Evolutionary conservation across 1,140 invertebrate species (phyloP), one percentile per base, ranked within the genome.

Genomic region (Ostrea denselamellosa): DNA sequence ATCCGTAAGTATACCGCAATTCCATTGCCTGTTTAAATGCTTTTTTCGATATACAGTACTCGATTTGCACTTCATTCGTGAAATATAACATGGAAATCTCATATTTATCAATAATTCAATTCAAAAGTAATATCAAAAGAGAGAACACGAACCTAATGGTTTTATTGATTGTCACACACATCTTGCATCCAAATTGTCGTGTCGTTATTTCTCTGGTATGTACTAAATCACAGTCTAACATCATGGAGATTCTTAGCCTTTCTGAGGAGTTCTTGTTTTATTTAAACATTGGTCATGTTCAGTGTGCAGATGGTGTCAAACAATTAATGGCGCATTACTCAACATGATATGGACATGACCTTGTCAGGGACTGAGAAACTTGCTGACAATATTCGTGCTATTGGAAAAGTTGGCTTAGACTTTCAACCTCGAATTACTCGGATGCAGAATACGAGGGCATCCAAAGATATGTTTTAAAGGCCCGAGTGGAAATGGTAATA

Each of bases 211-310:
- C 86, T n/a, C 22, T 91, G 3, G 90, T 87, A 52, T 90, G 90
- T 22, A 54, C 90, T 10, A 85, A 87, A 28, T 58, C 82, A 7
- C 28, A 51, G 14, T 52, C 85, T 9, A 89, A 91, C 25, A 90
- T 90, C 54, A 12, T 28, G 0, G 81, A 86, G 54, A 89, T 91
- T 0, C 83, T 91, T n/a, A 83, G 83, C 65, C 56, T 91, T 7
- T 86, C 86, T 51, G 51, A 88, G 51, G 90, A 86, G 71, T 90
- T 86, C 7, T 84, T 89, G 10, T 91, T 91, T 68, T 92, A 91
- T 88, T 87, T 92, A 44, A 91, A 94, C 5, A 85, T 95, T 14
- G 94, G 95, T 89, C 94, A 94, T 28, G 93, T 94, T 19, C 94
- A 94, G 44, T 25, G 88, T 1, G 3, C 71, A 81, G 17, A 77